Evolutionary conservation across 2,113 vertebrate species (phyloP).

Genomic region (Natator depressus): DNA sequence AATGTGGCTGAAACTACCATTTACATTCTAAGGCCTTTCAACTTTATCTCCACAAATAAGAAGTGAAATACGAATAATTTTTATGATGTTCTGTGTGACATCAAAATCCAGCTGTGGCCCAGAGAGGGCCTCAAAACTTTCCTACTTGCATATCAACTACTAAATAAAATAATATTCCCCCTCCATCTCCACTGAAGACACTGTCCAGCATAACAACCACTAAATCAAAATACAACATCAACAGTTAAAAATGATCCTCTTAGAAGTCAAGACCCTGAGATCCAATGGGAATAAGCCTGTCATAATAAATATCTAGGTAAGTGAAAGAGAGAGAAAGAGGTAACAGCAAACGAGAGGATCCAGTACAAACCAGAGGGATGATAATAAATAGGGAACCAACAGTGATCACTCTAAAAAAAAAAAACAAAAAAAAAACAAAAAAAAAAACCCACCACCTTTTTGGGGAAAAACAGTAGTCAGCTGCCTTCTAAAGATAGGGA

Average conservation of each 20-base stretch:
- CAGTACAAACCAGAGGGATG: not conserved
- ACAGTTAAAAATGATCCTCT: not conserved
- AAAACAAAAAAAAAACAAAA: no score
- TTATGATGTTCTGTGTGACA: not conserved
- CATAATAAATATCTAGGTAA: not conserved
- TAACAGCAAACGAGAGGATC: not conserved
- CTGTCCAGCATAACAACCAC: not conserved
- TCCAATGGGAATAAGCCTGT: not conserved
- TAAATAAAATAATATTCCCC: not conserved
- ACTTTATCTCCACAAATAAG: conserved; percentile 12
- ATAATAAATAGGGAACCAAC: not conserved
- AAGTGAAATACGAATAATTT: not conserved
- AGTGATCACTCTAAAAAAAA: not conserved
- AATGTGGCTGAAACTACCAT: not conserved
- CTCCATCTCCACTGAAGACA: not conserved
- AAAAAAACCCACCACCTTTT: no score
- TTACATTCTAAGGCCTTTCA: not conserved
- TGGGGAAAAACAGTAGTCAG: not conserved
- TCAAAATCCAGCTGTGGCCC: not conserved
- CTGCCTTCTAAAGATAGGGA: not conserved
- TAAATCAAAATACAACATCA: not conserved
- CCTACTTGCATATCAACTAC: not conserved
- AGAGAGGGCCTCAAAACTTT: not conserved
- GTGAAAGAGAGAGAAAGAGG: not conserved
- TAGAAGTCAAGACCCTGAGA: not conserved